phyloP scores from a whole-genome alignment of 2,888 invertebrate species.

The Agrotis clavis region DNA sequence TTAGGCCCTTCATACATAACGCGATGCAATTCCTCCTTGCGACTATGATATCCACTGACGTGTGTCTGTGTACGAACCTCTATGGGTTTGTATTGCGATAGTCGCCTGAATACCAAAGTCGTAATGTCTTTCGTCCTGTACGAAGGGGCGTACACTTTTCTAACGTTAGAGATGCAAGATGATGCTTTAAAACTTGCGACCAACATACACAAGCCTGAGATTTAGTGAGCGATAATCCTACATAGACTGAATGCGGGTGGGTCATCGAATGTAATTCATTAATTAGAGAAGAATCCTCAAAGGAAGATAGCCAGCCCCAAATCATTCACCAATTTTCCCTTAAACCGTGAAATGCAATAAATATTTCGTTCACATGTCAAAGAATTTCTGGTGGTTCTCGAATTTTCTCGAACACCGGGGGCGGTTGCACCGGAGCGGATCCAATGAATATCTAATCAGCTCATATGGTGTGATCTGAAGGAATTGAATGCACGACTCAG shows the following conservation, averaged over 20 bases:
- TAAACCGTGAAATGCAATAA: constrained; percentile 46
- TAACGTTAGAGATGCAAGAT: no score
- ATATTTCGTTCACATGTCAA: constrained; percentile 51
- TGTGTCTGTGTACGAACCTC: no score
- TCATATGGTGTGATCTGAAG: constrained; percentile 58
- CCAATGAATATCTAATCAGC: constrained; percentile 68
- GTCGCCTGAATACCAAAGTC: no score
- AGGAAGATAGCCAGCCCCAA: not conserved
- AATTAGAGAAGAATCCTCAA: not conserved
- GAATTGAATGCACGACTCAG: constrained; percentile 52
- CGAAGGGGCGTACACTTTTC: no score
- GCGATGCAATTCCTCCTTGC: no score
- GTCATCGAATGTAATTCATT: not conserved
- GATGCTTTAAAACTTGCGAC: no score
- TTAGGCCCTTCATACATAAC: no score
- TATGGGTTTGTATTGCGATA: no score
- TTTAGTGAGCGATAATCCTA: not conserved
- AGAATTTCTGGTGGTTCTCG: constrained; percentile 44
- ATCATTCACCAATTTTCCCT: constrained; percentile 5
- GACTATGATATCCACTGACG: no score
- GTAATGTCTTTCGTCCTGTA: no score
- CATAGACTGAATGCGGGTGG: no score
- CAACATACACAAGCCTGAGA: no score
- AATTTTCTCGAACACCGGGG: constrained; percentile 46
- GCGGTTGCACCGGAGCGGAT: constrained; percentile 51